Conservation (phyloP, 2,888 invertebrate genomes). For the Oscheius onirici region DNA sequence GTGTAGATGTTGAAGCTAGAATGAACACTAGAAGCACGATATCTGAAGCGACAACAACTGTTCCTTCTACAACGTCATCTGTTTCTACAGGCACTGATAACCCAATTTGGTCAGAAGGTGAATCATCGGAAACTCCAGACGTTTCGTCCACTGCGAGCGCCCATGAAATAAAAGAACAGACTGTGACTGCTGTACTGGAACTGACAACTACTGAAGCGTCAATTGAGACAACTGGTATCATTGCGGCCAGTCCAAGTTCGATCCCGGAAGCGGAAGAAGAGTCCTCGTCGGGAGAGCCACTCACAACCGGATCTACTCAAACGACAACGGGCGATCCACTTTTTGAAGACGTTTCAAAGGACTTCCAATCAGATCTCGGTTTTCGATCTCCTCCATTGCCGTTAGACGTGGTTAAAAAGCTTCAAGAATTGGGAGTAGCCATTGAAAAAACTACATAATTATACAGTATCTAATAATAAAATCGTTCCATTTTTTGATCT, state of each 20-base stretch:
- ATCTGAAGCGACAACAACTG: background rate
- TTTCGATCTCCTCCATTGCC: conserved; percentile 23
- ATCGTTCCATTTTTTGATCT: background rate
- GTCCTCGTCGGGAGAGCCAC: background rate
- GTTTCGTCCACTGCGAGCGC: too few species aligned
- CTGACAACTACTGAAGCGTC: background rate
- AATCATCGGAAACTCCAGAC: background rate
- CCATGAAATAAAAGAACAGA: too few species aligned
- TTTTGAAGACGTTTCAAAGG: background rate
- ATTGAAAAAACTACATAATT: conserved; percentile 14
- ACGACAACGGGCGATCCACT: background rate
- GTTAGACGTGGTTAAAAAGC: conserved; percentile 8
- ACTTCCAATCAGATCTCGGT: conserved; percentile 14
- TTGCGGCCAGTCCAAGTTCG: background rate
- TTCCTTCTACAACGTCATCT: background rate
- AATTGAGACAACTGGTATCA: background rate
- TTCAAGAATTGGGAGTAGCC: conserved; percentile 13
- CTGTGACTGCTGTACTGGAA: too few species aligned
- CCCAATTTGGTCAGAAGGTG: conserved; percentile 9
- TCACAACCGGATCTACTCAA: background rate
- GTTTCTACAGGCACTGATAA: background rate
- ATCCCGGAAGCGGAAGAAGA: conserved; percentile 14
- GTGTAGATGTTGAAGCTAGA: background rate
- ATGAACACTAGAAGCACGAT: conserved; percentile 3
- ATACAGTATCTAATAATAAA: background rate